phyloP scores from a whole-genome alignment of 2,797 vertebrate genomes.

The Spinus pinus region DNA sequence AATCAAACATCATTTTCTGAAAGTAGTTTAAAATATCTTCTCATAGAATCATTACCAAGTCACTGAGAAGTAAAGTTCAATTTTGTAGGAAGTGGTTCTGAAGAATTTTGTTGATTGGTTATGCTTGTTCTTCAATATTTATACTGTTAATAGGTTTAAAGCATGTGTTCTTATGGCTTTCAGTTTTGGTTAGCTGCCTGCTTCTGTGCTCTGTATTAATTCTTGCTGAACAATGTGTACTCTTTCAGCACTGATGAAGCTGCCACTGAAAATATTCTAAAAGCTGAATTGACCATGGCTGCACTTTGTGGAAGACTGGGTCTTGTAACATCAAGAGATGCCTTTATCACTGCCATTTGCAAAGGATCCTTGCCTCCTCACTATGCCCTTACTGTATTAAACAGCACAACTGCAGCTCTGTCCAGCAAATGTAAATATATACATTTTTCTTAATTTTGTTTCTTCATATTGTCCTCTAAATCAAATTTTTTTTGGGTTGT shows the following conservation, averaged over 20 bases:
- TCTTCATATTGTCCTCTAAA: not conserved
- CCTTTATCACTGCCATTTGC: conserved; percentile 98
- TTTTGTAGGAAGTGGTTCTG: not conserved
- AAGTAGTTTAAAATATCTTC: not conserved
- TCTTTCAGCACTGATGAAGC: conserved; percentile 92
- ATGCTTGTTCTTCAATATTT: not conserved
- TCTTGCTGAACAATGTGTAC: not conserved
- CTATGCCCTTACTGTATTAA: conserved; percentile 93
- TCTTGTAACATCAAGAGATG: conserved; percentile 94
- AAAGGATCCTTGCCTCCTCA: conserved; percentile 97
- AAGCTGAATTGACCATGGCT: conserved; percentile 96
- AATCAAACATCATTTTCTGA: not conserved
- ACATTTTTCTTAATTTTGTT: not conserved
- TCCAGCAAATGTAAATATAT: conserved; percentile 87
- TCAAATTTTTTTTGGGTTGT: not conserved
- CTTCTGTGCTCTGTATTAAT: not conserved
- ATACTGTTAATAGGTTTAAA: not conserved
- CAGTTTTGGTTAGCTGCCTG: not conserved
- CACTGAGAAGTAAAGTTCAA: not conserved
- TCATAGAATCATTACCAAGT: not conserved
- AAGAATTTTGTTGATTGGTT: not conserved
- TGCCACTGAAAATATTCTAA: conserved; percentile 97
- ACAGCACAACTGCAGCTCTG: conserved; percentile 82
- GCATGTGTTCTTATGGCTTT: not conserved
- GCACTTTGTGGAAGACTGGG: conserved; percentile 93